Conservation (phyloP, 1,140 invertebrate species). For the Mactra quadrangularis region DNA sequence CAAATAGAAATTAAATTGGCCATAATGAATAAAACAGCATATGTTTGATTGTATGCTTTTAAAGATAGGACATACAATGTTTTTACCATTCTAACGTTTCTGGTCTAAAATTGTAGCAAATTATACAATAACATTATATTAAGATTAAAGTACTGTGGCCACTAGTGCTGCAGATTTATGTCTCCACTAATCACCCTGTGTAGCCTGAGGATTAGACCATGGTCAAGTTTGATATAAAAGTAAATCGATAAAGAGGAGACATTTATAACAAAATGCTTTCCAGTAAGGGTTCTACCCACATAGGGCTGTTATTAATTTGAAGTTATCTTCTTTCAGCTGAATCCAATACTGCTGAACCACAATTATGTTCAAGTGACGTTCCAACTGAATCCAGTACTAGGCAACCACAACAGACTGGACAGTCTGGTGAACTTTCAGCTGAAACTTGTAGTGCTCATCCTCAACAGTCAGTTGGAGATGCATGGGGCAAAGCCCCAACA, state of each 20-base stretch:
- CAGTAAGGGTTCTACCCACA: slow-evolving; percentile 39
- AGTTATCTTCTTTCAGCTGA: slow-evolving; percentile 22
- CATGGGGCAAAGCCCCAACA: slow-evolving; percentile 30
- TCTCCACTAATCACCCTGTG: slow-evolving; percentile 33
- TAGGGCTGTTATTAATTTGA: slow-evolving; percentile 35
- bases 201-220: not conserved
- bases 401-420: slow-evolving; percentile 17
- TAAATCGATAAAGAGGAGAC: slow-evolving; percentile 19
- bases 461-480: slow-evolving; percentile 23
- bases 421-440: slow-evolving; percentile 20
- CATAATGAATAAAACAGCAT: slow-evolving; percentile 24
- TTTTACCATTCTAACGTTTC: too few species aligned
- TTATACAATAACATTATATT: slow-evolving; percentile 25
- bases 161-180: slow-evolving; percentile 37
- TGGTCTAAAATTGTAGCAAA: slow-evolving; percentile 31
- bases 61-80: slow-evolving; percentile 28
- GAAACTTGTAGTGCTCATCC: slow-evolving; percentile 19
- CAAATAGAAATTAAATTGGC: slow-evolving; percentile 32
- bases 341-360: slow-evolving; percentile 37
- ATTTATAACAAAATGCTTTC: slow-evolving; percentile 7
- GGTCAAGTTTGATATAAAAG: slow-evolving; percentile 19
- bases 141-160: slow-evolving; percentile 26
- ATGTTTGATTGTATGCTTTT: slow-evolving; percentile 26
- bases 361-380: slow-evolving; percentile 22
- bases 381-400: slow-evolving; percentile 23